Base-by-base conservation (phyloP, 1,140 invertebrate genomes). In the Manduca sexta region DNA sequence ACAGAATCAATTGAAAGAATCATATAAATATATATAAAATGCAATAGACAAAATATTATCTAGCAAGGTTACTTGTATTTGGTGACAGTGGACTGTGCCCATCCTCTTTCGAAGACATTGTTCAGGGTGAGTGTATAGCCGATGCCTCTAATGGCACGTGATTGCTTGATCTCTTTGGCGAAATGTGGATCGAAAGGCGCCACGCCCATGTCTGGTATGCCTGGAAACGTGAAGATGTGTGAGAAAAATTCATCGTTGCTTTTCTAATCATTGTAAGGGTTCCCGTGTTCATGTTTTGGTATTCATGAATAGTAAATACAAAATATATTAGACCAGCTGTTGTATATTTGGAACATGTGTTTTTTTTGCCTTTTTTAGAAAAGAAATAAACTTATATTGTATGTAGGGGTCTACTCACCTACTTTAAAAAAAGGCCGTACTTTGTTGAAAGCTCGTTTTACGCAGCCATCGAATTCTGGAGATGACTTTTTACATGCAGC, bases 161-260 rank as follows among this genome's bases (percentile, higher is more conserved):
- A 86, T 46, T 92, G 90, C 3, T 88, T 86, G 3, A 94, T 87
- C 69, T 92, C 91, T 16, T 87, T 82, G 0, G 91, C 90, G 48
- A 88, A 91, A 73, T 93, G 93, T 0, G 94, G 94, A 75, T 95
- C 94, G 63, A 95, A 94, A 0, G 93, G 89, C 1, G 87, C 84
- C 0, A 95, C 88, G 29, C 91, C 89, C 63, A 92, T 90, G 56
- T 92, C 89, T 0, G 91, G 88, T n/a, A 94, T 78, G 50, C 93
- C 91, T 92, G 59, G 11, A 80, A 53, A 37, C 21, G 48, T 17
- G 40, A 34, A 35, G 5, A 45, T 8, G 7, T 15, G n/a, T n/a
- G n/a, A n/a, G n/a, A n/a, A n/a, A n/a, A n/a, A n/a, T n/a, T n/a
- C n/a, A n/a, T n/a, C n/a, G n/a, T n/a, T n/a, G n/a, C n/a, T n/a